Percentiles rank a stretch among this genome's conserved stretches.
phyloP scores from a whole-genome alignment of 2,888 invertebrate genomes.

The Nemotelus pantherinus region DNA sequence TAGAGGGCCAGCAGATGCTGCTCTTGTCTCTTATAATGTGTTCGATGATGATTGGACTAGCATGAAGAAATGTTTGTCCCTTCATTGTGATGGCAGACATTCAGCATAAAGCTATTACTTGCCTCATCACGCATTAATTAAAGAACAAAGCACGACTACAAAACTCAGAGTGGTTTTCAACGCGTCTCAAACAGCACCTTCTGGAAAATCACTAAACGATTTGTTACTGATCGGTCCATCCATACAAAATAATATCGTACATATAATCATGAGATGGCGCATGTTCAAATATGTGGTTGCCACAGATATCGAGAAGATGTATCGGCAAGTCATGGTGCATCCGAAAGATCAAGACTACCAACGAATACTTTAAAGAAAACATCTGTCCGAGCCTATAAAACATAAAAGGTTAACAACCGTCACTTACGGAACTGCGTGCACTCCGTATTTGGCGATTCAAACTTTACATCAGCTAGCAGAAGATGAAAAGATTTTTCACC shows the following conservation, averaged over 20 bases:
- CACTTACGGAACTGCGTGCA: no score
- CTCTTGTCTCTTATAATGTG: constrained; percentile 40
- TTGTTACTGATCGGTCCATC: not conserved
- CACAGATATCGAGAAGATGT: constrained; percentile 15
- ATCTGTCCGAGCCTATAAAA: no score
- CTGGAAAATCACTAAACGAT: not conserved
- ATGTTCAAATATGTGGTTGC: not conserved
- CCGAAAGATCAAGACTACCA: not conserved
- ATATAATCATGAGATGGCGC: not conserved
- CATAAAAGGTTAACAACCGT: no score
- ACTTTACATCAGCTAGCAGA: no score
- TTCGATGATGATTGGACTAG: constrained; percentile 42
- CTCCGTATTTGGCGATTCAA: no score
- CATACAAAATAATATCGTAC: not conserved
- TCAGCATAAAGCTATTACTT: not conserved
- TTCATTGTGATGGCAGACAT: no score
- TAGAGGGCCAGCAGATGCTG: constrained; percentile 34
- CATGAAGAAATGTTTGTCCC: constrained; percentile 41
- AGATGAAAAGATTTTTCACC: no score
- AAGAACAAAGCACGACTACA: not conserved
- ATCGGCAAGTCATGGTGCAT: not conserved
- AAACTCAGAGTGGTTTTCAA: constrained; percentile 14
- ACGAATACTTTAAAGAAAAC: no score
- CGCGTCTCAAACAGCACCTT: not conserved
- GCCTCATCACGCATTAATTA: not conserved